Base-by-base conservation (phyloP, 2,797 vertebrate genomes). In the Propithecus deckenii region DNA sequence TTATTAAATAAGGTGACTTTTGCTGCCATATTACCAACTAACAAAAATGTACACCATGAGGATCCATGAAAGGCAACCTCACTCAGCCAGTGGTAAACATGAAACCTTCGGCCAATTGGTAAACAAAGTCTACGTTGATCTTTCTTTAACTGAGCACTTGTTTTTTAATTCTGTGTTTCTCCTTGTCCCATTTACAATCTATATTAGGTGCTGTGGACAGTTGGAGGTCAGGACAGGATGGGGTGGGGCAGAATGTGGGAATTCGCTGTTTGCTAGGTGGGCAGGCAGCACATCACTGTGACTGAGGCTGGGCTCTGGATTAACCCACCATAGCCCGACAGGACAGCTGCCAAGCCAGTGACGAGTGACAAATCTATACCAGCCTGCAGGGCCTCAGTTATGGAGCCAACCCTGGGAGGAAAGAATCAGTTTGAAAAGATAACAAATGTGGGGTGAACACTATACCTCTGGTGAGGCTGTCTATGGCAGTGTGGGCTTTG, bases 121-220 rank as follows among this genome's bases (percentile, higher is more conserved):
- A 46, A 95, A 92, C 86, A 98, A 87, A 65, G 76, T 50, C 52
- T 90, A 2, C 86, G 84, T 41, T 93, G 87, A 88, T 32, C 50
- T 92, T 30, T 22, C 71, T 65, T 69, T 88, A 50, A 92, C 52
- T 35, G 30, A 71, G 55, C 78, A 30, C 63, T 61, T 86, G 63
- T 93, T 96, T 90, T 98, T 92, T 20, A 79, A 92, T 95, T 59
- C 72, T 65, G 30, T 83, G 50, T 71, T 97, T 97, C 96, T 96
- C 52, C 74, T 96, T 91, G 96, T 89, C 91, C 96, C 83, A 48
- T 67, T 75, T 89, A 43, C 41, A 67, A 85, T 97, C 75, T 97
- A 72, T 89, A 91, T 80, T 96, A 92, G 86, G 89, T 94, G 52
- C 72, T 91, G 59, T 96, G 97, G 86, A 83, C 55, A 55, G 88